phyloP scores from a whole-genome alignment of 2,888 invertebrate genomes.

The Lepidocyrtinus sp. region DNA sequence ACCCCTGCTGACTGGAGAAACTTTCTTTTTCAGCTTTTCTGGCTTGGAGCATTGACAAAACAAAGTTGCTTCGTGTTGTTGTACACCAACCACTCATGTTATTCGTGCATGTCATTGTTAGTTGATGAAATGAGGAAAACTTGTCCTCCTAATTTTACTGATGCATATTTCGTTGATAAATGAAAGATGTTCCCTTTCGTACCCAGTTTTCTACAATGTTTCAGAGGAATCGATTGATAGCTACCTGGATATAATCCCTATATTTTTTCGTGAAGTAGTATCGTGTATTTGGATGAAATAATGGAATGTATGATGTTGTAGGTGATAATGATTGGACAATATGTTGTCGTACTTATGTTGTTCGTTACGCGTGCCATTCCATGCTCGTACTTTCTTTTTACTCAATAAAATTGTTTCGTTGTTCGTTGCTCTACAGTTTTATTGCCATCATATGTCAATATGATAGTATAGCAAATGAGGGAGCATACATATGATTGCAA shows the following conservation, averaged over 20 bases:
- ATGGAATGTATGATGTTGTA: background rate
- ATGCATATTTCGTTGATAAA: background rate
- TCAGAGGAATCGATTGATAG: background rate
- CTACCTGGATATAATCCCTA: background rate
- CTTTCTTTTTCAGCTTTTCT: background rate
- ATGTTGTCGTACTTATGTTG: background rate
- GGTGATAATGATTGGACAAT: background rate
- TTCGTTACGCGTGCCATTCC: background rate
- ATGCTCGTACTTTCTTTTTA: background rate
- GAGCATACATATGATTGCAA: background rate
- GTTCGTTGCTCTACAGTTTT: background rate
- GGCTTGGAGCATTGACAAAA: background rate
- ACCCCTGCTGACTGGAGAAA: background rate
- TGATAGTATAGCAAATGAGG: background rate
- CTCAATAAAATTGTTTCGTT: background rate
- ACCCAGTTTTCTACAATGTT: background rate
- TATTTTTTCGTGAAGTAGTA: background rate
- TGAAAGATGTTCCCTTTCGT: background rate
- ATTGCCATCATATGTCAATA: background rate
- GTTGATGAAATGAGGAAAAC: background rate
- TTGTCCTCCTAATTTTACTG: background rate
- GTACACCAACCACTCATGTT: too few species aligned
- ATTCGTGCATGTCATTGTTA: background rate
- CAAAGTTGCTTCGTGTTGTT: too few species aligned
- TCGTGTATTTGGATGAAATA: background rate